phyloP scores from a whole-genome alignment of 2,797 vertebrate species.

The Tragopan temminckii region DNA sequence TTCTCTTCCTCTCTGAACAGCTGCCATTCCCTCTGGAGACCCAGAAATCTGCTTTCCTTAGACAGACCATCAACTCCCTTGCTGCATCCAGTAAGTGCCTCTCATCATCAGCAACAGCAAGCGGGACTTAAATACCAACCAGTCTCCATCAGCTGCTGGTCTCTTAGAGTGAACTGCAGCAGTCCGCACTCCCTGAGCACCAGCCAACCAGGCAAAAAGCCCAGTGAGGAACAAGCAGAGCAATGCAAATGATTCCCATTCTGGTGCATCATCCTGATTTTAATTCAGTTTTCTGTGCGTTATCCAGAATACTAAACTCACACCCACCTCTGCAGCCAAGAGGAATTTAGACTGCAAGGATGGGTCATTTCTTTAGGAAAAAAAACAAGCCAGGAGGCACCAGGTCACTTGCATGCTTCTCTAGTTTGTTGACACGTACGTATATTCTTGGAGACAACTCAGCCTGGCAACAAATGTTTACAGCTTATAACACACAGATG shows the following conservation, averaged over 20 bases:
- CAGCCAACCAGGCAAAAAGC: conserved; percentile 44
- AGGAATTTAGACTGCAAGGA: background rate
- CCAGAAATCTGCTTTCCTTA: conserved; percentile 14
- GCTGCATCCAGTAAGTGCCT: background rate
- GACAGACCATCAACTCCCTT: background rate
- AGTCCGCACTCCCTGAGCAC: background rate
- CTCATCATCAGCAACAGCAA: background rate
- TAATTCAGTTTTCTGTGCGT: background rate
- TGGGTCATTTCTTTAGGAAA: background rate
- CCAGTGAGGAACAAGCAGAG: background rate
- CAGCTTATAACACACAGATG: background rate
- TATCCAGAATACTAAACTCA: background rate
- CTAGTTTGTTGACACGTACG: background rate
- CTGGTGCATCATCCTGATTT: background rate
- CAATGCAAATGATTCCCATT: background rate
- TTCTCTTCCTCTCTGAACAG: background rate
- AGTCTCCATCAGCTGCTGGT: background rate
- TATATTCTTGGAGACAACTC: background rate
- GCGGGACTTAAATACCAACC: background rate
- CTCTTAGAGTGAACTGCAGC: background rate
- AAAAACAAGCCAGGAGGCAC: background rate
- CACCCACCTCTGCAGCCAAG: background rate
- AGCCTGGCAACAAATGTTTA: background rate
- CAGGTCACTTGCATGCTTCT: background rate
- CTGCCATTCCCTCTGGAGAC: conserved; percentile 19